Conservation (phyloP, 2,888 invertebrate genomes). For the Drosophila quinaria region DNA sequence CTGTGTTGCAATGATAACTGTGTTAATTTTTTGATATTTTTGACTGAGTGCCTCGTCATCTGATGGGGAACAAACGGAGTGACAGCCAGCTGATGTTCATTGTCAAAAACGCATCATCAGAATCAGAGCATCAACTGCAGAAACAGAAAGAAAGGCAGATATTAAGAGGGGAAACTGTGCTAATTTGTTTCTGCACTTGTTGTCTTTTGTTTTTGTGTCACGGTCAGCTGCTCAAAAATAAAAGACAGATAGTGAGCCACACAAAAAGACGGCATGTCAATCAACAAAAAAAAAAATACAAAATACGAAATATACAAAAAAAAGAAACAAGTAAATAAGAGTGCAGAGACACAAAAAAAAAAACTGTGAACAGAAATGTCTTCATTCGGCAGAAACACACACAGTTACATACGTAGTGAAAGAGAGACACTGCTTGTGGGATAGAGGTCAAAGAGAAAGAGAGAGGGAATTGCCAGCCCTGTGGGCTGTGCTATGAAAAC, state of each 20-base stretch:
- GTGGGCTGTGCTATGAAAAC: conserved; percentile 69
- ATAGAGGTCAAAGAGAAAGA: conserved; percentile 6
- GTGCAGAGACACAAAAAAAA: conserved; percentile 19
- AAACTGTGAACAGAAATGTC: conserved; percentile 67
- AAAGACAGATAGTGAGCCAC: conserved; percentile 49
- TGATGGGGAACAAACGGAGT: conserved; percentile 17
- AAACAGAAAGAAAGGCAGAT: not conserved
- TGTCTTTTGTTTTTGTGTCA: conserved; percentile 57
- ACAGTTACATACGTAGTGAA: conserved; percentile 14
- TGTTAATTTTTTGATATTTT: conserved; percentile 1
- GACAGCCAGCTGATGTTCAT: conserved; percentile 69
- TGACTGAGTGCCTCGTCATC: conserved; percentile 31
- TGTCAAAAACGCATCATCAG: conserved; percentile 74
- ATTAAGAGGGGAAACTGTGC: conserved; percentile 34
- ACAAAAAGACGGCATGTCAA: conserved; percentile 70
- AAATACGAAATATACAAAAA: conserved; percentile 27
- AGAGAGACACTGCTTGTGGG: not conserved
- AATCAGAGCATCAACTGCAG: conserved; percentile 15
- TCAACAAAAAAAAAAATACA: conserved; percentile 52
- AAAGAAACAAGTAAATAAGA: conserved; percentile 35
- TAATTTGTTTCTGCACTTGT: conserved; percentile 69
- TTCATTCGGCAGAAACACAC: conserved; percentile 61
- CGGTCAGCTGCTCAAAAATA: conserved; percentile 66
- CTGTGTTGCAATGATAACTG: not conserved
- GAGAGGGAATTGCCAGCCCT: conserved; percentile 31